Evolutionary conservation across 2,888 invertebrate species (phyloP).

Genomic region (Trachelus iudaicus): DNA sequence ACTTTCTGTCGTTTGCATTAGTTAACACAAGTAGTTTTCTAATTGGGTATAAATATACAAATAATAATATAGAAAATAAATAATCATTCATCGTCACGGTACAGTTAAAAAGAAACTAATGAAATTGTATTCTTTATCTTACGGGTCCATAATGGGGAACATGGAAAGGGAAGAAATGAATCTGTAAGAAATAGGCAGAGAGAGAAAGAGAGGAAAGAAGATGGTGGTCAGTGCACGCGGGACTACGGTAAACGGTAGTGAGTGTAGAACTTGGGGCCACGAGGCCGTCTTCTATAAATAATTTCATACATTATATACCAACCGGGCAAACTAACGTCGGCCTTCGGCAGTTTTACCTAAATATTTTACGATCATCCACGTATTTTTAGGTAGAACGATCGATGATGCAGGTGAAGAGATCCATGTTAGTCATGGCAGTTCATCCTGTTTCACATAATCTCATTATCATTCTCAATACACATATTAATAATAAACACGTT

Average conservation of each 20-base stretch:
- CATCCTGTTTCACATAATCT: neutral
- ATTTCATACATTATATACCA: conserved; percentile 41
- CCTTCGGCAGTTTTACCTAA: conserved; percentile 26
- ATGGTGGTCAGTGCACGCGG: conserved; percentile 48
- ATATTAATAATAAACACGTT: neutral
- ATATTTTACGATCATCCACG: conserved; percentile 32
- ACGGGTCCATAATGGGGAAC: neutral
- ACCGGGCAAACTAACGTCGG: conserved; percentile 23
- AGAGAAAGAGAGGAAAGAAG: neutral
- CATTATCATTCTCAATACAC: neutral
- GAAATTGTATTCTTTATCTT: neutral
- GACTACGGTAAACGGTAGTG: conserved; percentile 43
- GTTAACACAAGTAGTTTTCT: neutral
- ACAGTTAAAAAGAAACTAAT: neutral
- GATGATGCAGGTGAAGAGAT: neutral
- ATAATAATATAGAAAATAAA: neutral
- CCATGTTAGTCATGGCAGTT: neutral
- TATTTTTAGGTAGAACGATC: conserved; percentile 8
- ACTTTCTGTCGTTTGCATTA: neutral
- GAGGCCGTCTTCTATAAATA: conserved; percentile 57
- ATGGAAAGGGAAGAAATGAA: neutral
- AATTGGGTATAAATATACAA: neutral
- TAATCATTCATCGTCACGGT: neutral
- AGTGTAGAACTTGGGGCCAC: conserved; percentile 28
- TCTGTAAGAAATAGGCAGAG: neutral